phyloP scores from a whole-genome alignment of 1,140 invertebrate genomes.

The Aphaenogaster ashmeadi region DNA sequence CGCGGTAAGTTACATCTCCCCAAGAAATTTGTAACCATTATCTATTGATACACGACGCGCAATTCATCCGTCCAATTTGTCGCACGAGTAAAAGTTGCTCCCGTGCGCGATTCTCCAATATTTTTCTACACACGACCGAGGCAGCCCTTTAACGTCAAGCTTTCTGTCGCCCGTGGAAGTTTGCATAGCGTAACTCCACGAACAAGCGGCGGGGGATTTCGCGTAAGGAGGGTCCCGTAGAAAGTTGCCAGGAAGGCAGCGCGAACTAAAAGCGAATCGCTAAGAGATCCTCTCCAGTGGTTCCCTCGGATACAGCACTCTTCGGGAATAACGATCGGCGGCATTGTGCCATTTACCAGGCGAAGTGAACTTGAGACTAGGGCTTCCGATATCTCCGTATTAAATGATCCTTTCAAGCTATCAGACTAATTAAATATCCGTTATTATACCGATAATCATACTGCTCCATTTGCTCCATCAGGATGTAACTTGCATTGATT shows the following conservation, averaged over 20 bases:
- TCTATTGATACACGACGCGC: not conserved
- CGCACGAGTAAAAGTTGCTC: not conserved
- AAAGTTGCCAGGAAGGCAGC: slow-evolving; percentile 29
- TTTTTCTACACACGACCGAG: slow-evolving; percentile 33
- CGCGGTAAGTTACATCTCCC: not conserved
- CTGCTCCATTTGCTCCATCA: not conserved
- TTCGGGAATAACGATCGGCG: slow-evolving; percentile 4
- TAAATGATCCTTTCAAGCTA: slow-evolving; percentile 23
- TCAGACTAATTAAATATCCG: not conserved
- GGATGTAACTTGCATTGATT: slow-evolving; percentile 14
- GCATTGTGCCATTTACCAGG: slow-evolving; percentile 1
- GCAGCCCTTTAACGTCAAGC: slow-evolving; percentile 30
- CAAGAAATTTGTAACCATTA: not conserved
- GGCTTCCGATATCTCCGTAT: slow-evolving; percentile 6
- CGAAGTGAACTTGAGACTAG: slow-evolving; percentile 7
- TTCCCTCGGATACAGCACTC: slow-evolving; percentile 54
- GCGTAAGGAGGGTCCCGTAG: slow-evolving; percentile 31
- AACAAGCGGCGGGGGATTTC: slow-evolving; percentile 40
- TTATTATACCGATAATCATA: slow-evolving; percentile 13
- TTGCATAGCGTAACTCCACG: slow-evolving; percentile 38
- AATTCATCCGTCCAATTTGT: slow-evolving; percentile 7
- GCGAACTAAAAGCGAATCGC: slow-evolving; percentile 49
- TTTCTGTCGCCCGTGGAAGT: not conserved
- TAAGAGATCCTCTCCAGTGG: slow-evolving; percentile 35
- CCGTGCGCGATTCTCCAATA: slow-evolving; percentile 42